Base-by-base conservation (phyloP, 2,888 invertebrate genomes). In the Thera obeliscata region DNA sequence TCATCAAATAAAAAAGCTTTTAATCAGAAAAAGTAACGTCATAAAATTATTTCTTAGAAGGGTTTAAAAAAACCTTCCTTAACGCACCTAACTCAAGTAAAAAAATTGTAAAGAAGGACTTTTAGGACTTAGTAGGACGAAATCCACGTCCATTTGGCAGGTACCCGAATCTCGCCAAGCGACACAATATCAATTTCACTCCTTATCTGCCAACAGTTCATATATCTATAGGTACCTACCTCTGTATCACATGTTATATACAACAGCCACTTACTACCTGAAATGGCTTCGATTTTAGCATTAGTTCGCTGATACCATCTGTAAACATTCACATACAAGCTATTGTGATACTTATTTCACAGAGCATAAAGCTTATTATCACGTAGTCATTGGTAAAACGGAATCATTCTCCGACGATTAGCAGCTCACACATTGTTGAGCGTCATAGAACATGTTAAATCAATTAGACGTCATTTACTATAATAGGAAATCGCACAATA, bases 261-360 rank as follows among this genome's bases (percentile, higher is more conserved):
- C 66, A 55, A 48, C 57, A 55, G 61, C 60, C 73, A 46, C 43
- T 70, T 66, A 73, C 72, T 68, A 71, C 66, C 76, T 75, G 69
- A 74, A 76, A 76, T 71, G 69, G 70, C 57, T 69, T 69, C 56
- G 65, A 68, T 74, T 74, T 76, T 78, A 78, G 73, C 75, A 67
- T 59, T 64, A 70, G 70, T 57, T 61, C 60, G 76, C 69, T 80
- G 71, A 75, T 78, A 70, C 59, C 50, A 74, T 71, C 57, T 61
- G 69, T 70, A 75, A 76, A 77, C 72, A 75, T 61, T 63, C 54
- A 64, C 43, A 76, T 68, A 68, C 65, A 73, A 59, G 64, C 71
- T 68, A 75, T 72, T 76, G 67, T 77, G 60, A 64, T 36, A 59
- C 67, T 70, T 74, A 68, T 59, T 38, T 33, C 3, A 11, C 5